phyloP scores from a whole-genome alignment of 2,888 invertebrate species.

The Noctuana brunneofusca region DNA sequence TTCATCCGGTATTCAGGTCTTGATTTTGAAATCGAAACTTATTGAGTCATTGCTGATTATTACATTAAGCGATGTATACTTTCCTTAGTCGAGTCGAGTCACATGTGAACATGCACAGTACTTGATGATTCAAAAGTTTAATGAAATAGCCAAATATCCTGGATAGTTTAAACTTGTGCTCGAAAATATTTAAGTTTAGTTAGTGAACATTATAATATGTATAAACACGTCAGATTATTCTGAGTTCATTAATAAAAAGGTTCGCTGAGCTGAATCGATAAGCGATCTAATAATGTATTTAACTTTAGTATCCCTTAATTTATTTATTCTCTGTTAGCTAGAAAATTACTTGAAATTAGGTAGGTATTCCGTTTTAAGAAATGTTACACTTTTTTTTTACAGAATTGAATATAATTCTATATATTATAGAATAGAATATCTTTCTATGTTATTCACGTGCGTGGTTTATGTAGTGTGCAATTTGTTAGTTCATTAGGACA shows the following conservation, averaged over 20 bases:
- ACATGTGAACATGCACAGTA: constrained; percentile 8
- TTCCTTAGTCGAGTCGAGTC: constrained; percentile 38
- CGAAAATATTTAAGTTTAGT: too few species aligned
- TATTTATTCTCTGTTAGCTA: too few species aligned
- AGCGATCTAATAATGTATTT: too few species aligned
- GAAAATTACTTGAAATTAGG: too few species aligned
- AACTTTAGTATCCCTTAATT: too few species aligned
- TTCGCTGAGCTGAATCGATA: too few species aligned
- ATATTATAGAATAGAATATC: too few species aligned
- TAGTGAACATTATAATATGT: too few species aligned
- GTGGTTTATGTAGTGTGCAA: constrained; percentile 21
- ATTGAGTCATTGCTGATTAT: constrained; percentile 65
- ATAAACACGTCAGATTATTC: too few species aligned
- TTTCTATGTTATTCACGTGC: constrained; percentile 21
- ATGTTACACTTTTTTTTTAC: neutral
- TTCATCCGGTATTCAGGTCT: constrained; percentile 75
- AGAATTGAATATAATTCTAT: too few species aligned
- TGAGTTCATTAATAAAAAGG: too few species aligned
- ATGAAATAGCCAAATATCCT: neutral
- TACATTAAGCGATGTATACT: constrained; percentile 49
- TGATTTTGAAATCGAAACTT: constrained; percentile 73
- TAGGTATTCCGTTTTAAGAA: neutral
- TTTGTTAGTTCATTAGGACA: constrained; percentile 54
- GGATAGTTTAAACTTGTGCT: too few species aligned
- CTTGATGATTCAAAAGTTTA: neutral